Percentiles rank a stretch among this genome's conserved stretches.
Conservation (phyloP, 1,140 invertebrate species). For the Drosophila auraria region DNA sequence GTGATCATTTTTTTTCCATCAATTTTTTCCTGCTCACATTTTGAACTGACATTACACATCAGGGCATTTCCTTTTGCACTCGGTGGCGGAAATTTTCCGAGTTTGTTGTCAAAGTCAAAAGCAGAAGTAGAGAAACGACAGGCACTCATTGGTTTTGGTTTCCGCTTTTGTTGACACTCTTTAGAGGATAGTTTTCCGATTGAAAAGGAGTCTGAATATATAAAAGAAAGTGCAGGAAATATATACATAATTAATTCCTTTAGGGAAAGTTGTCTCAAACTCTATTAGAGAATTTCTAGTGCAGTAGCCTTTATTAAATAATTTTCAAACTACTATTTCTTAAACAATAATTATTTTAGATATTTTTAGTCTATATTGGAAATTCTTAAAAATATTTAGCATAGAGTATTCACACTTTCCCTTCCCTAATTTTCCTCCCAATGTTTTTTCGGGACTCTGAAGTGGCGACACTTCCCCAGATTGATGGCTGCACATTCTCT, state of each 20-base stretch:
- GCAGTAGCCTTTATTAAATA: too few species aligned
- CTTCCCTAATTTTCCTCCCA: not conserved
- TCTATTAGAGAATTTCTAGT: too few species aligned
- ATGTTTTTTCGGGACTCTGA: slow-evolving; percentile 10
- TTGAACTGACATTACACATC: slow-evolving; percentile 25
- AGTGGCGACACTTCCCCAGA: slow-evolving; percentile 63
- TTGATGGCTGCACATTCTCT: slow-evolving; percentile 62
- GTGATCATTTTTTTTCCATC: slow-evolving; percentile 14
- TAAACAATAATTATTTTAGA: too few species aligned
- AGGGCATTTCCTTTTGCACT: slow-evolving; percentile 26
- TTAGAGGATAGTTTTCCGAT: not conserved
- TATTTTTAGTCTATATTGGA: not conserved
- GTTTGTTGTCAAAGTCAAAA: slow-evolving; percentile 31
- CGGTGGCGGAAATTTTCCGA: slow-evolving; percentile 41
- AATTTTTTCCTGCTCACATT: not conserved
- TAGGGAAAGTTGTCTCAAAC: too few species aligned
- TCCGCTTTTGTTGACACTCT: slow-evolving; percentile 6
- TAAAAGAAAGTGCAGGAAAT: not conserved
- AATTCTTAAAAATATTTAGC: not conserved
- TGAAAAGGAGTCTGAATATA: not conserved
- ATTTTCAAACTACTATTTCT: not conserved
- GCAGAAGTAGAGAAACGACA: slow-evolving; percentile 8
- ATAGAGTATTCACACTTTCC: slow-evolving; percentile 1
- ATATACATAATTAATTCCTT: not conserved
- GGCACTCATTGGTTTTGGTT: slow-evolving; percentile 5